phyloP scores from a whole-genome alignment of 2,797 vertebrate genomes.

The Gymnoscopelus braueri region DNA sequence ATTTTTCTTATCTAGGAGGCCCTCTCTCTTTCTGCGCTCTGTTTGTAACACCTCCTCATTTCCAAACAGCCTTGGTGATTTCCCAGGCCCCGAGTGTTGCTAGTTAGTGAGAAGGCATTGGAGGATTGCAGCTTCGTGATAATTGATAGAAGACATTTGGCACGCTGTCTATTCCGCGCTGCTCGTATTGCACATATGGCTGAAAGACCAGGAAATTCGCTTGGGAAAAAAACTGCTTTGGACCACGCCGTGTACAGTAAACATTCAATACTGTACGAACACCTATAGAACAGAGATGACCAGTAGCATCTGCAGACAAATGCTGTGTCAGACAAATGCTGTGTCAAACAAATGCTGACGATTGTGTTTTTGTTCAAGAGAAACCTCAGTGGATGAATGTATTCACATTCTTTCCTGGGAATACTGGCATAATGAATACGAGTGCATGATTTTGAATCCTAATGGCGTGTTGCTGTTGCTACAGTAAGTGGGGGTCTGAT shows the following conservation, averaged over 20 bases:
- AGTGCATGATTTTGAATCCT: conserved; percentile 30
- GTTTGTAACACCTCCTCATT: conserved; percentile 65
- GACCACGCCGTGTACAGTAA: conserved; percentile 10
- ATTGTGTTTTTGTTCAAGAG: background rate
- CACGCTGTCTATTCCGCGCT: conserved; percentile 31
- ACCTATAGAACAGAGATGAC: too few species aligned
- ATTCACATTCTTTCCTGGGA: conserved; percentile 20
- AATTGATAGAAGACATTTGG: conserved; percentile 76
- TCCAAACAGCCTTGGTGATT: conserved; percentile 51
- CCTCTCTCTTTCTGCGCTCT: conserved; percentile 31
- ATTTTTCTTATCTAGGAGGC: conserved; percentile 18
- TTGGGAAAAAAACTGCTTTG: conserved; percentile 31
- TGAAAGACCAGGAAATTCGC: conserved; percentile 57
- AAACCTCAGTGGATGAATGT: background rate
- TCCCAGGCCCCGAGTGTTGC: conserved; percentile 61
- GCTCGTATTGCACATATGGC: conserved; percentile 64
- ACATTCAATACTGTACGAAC: too few species aligned
- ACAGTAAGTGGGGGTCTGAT: conserved; percentile 10
- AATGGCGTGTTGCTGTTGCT: conserved; percentile 19
- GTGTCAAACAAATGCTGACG: background rate
- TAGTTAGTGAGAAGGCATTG: conserved; percentile 23
- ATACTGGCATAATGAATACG: conserved; percentile 26
- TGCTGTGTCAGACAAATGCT: background rate
- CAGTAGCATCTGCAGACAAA: too few species aligned
- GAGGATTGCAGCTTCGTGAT: conserved; percentile 56